Conservation (phyloP, 2,797 vertebrate genomes). For the Megaceryle alcyon region DNA sequence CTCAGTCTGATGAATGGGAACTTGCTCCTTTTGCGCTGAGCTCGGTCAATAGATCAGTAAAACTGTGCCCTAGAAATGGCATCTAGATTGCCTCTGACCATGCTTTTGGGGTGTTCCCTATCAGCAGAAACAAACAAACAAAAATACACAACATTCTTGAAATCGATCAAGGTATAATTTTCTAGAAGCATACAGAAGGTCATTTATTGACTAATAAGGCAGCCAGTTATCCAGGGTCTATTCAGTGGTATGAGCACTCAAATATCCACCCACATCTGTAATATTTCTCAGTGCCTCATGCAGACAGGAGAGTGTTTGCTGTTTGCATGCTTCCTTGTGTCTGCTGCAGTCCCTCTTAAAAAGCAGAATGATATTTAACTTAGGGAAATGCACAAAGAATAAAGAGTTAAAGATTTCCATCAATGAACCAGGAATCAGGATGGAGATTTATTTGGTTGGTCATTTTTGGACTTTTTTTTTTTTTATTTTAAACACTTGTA, state of each 20-base stretch:
- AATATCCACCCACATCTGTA: neutral
- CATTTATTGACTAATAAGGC: conserved; percentile 16
- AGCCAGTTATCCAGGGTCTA: neutral
- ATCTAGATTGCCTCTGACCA: neutral
- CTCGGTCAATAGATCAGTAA: conserved; percentile 13
- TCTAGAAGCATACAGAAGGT: neutral
- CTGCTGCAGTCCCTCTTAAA: neutral
- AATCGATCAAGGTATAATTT: neutral
- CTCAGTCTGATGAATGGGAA: conserved; percentile 33
- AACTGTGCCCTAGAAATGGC: neutral
- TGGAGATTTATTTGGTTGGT: neutral
- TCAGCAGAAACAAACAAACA: conserved; percentile 37
- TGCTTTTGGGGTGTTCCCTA: neutral
- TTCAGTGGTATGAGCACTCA: neutral
- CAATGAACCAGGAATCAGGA: neutral
- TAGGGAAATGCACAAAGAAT: neutral
- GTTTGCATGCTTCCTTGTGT: neutral
- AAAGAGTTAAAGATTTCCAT: neutral
- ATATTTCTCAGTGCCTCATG: neutral
- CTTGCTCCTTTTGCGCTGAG: neutral
- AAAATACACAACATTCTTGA: neutral
- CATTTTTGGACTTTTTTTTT: neutral
- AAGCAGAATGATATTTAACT: neutral
- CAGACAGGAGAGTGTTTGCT: fast-evolving
- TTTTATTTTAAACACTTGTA: neutral